A percentile compares a stretch with the other conserved stretches of the same genome.
phyloP scores from a whole-genome alignment of 2,888 invertebrate genomes.

The Hecatera dysodea region DNA sequence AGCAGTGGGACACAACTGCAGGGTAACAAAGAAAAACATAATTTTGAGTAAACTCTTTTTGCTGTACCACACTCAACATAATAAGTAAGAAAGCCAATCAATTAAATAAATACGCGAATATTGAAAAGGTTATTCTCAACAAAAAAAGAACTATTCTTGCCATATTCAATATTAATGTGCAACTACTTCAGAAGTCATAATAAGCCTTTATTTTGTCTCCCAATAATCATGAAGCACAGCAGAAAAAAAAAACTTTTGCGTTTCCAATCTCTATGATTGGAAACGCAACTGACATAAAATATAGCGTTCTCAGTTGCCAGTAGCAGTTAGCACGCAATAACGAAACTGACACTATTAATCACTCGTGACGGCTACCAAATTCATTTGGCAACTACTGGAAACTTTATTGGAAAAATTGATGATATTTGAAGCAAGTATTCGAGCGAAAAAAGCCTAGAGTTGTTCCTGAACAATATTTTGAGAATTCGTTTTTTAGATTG shows the following conservation, averaged over 20 bases:
- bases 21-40: no score
- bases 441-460: constrained; percentile 1
- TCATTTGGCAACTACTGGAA: constrained; percentile 62
- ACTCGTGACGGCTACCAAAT: constrained; percentile 48
- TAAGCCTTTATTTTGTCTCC: not conserved
- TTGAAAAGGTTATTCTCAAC: not conserved
- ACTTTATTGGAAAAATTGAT: constrained; percentile 57
- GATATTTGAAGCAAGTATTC: constrained; percentile 25
- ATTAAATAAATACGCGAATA: not conserved
- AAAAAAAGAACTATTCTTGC: not conserved
- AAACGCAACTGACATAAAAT: constrained; percentile 41
- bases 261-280: no score
- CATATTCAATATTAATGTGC: not conserved
- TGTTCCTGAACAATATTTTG: no score
- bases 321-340: constrained; percentile 57
- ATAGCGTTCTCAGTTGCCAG: constrained; percentile 27
- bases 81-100: not conserved
- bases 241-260: constrained; percentile 19
- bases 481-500: no score
- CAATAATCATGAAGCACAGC: not conserved
- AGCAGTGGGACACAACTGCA: no score
- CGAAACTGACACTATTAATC: constrained; percentile 59
- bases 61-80: not conserved
- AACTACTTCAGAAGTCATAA: not conserved
- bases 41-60: not conserved